A percentile compares a stretch with the other conserved stretches of the same genome.
phyloP scores from a whole-genome alignment of 2,888 invertebrate genomes.

The Furcula furcula region DNA sequence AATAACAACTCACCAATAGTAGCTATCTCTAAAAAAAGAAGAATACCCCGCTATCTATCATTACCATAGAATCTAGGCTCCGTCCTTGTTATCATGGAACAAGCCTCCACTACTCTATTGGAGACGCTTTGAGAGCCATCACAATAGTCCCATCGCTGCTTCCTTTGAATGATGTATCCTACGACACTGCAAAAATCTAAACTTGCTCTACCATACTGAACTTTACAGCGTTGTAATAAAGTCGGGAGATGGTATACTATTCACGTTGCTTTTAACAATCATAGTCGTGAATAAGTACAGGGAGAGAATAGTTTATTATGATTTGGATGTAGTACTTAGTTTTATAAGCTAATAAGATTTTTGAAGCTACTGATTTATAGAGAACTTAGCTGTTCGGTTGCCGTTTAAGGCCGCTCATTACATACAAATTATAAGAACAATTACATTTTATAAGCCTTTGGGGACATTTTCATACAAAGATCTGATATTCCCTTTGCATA shows the following conservation, averaged over 20 bases:
- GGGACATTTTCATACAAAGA: too few relatives aligned
- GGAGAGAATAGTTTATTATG: too few relatives aligned
- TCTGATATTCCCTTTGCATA: too few relatives aligned
- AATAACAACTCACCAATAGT: too few relatives aligned
- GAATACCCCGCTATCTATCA: slow-evolving; percentile 21
- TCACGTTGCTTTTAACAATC: slow-evolving; percentile 35
- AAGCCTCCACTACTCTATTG: slow-evolving; percentile 24
- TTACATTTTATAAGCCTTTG: too few relatives aligned
- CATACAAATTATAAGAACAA: too few relatives aligned
- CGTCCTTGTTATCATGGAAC: slow-evolving; percentile 20
- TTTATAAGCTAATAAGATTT: too few relatives aligned
- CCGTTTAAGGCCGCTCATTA: too few relatives aligned
- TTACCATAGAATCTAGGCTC: slow-evolving; percentile 26
- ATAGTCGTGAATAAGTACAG: slow-evolving; percentile 32
- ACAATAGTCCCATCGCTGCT: slow-evolving; percentile 44
- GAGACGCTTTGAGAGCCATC: slow-evolving; percentile 42
- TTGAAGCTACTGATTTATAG: too few relatives aligned
- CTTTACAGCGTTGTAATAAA: slow-evolving; percentile 4
- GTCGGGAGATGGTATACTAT: not conserved
- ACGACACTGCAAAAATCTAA: slow-evolving; percentile 24
- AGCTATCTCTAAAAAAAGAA: slow-evolving; percentile 22
- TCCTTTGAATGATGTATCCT: slow-evolving; percentile 34
- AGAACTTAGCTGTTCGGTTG: too few relatives aligned
- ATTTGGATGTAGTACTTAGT: too few relatives aligned
- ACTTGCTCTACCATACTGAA: slow-evolving; percentile 11